Evolutionary conservation across 2,888 invertebrate species (phyloP), one percentile per base, ranked within the genome.

Genomic region (Maniola hyperantus): DNA sequence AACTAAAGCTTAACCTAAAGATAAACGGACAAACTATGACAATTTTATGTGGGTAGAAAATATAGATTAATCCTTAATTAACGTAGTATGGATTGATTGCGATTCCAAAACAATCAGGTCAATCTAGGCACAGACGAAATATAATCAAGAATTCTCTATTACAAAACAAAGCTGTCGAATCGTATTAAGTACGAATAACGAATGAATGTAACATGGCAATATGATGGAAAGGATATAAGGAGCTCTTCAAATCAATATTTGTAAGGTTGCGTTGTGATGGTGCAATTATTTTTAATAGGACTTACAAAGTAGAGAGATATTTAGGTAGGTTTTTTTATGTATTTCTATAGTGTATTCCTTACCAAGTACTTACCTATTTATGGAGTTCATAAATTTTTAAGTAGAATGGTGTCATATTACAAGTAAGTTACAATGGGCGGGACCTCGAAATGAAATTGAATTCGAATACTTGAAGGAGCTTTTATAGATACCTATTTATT

Each of bases 71-170:
- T 34, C 2, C 2, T n/a, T 15, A 54, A 15, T 53, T 26, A 33
- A 13, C 51, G 13, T n/a, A 57, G 57, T 42, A 20, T 42, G 20
- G 42, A 57, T 57, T 42, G 20, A 57, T 54, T 54, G 7, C 55
- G 39, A 66, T 61, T 61, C 60, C 64, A 64, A 64, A 58, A 64
- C 66, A 66, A 66, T 66, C 39, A 66, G 66, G 62, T 62, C 62
- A 55, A 62, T 34, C 18, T 57, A 36, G 36, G 33, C 55, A 50
- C 39, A 64, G 46, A 57, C 11, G 13, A 64, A 57, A 57, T 64
- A 57, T 57, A 55, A 34, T n/a, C 64, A 50, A 64, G 55, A 61
- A 44, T 57, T 62, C 18, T 36, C 55, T 11, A 50, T 66, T 66
- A 42, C 66, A 62, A 57, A 62, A 66, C 66, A 57, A 64, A 48